Conservation (phyloP, 2,113 vertebrate genomes). For the Synchiropus splendidus region DNA sequence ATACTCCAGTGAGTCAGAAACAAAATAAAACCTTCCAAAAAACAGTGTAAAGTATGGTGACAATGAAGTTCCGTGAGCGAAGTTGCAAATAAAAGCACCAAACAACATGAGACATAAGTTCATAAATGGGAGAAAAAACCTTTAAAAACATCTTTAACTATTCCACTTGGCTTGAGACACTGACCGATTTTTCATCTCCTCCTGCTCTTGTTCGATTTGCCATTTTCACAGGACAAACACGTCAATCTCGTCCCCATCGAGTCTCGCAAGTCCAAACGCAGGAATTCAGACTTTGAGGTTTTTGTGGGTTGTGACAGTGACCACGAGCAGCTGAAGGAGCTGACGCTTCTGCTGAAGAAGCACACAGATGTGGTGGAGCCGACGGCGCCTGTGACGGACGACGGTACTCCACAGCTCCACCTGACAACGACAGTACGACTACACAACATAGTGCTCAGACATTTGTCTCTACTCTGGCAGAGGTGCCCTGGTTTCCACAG, state of each 20-base stretch:
- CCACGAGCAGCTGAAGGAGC: conserved; percentile 75
- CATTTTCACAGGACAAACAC: conserved; percentile 73
- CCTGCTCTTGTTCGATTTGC: not conserved
- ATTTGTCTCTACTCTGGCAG: conserved; percentile 39
- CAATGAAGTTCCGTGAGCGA: too few relatives aligned
- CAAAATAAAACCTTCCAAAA: too few relatives aligned
- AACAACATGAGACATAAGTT: not conserved
- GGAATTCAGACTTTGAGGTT: conserved; percentile 86
- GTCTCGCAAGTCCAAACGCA: conserved; percentile 79
- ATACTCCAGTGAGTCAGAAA: too few relatives aligned
- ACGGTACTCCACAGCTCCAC: too few relatives aligned
- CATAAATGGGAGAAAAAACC: not conserved
- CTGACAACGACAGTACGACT: too few relatives aligned
- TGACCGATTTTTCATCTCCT: not conserved
- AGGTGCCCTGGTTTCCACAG: conserved; percentile 82
- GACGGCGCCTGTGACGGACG: conserved; percentile 25
- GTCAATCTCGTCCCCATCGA: conserved; percentile 85
- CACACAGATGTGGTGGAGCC: conserved; percentile 71
- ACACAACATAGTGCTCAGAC: too few relatives aligned
- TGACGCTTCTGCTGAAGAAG: conserved; percentile 76
- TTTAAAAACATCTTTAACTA: too few relatives aligned
- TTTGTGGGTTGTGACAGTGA: conserved; percentile 83
- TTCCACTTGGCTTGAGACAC: too few relatives aligned
- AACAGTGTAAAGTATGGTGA: too few relatives aligned
- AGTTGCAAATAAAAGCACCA: not conserved